Conservation (phyloP, 2,888 invertebrate genomes). For the Chelonus formosanus region DNA sequence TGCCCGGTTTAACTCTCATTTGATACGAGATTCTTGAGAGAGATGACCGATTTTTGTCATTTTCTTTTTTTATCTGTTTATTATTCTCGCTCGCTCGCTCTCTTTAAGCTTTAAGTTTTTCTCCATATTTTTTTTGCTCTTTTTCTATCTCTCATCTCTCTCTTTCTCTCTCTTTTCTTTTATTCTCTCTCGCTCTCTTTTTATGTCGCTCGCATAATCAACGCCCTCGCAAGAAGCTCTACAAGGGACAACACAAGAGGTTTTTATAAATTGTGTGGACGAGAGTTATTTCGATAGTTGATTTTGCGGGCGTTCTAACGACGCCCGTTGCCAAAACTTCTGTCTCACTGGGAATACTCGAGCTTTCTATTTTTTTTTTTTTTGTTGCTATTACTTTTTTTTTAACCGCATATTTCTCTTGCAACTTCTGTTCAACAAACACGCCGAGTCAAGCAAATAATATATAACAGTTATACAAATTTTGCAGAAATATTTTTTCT, state of each 20-base stretch:
- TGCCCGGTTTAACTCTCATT: conserved; percentile 44
- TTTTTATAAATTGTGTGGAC: conserved; percentile 35
- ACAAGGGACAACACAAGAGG: conserved; percentile 57
- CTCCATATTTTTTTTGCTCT: conserved; percentile 24
- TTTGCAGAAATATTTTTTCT: conserved; percentile 5
- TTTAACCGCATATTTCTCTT: conserved; percentile 8
- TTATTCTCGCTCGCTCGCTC: conserved; percentile 34
- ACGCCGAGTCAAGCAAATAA: neutral
- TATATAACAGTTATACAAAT: conserved; percentile 2
- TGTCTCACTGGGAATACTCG: conserved; percentile 29
- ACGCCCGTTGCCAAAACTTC: conserved; percentile 22
- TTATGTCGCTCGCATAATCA: conserved; percentile 36
- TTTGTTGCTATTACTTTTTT: conserved; percentile 14
- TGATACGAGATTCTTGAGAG: conserved; percentile 34
- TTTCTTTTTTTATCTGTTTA: conserved; percentile 33
- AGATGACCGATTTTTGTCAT: conserved; percentile 34
- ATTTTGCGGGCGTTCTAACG: conserved; percentile 15
- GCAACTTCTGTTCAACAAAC: conserved; percentile 11
- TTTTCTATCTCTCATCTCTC: conserved; percentile 42
- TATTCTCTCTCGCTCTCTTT: conserved; percentile 40
- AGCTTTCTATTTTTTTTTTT: conserved; percentile 24
- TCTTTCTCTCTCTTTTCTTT: conserved; percentile 40
- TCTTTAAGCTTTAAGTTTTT: conserved; percentile 39
- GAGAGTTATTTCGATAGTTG: conserved; percentile 14
- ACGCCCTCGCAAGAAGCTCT: conserved; percentile 51